A percentile compares a stretch with the other conserved stretches of the same genome.
phyloP scores from a whole-genome alignment of 2,888 invertebrate genomes.

The Chrysotoxum bicinctum region DNA sequence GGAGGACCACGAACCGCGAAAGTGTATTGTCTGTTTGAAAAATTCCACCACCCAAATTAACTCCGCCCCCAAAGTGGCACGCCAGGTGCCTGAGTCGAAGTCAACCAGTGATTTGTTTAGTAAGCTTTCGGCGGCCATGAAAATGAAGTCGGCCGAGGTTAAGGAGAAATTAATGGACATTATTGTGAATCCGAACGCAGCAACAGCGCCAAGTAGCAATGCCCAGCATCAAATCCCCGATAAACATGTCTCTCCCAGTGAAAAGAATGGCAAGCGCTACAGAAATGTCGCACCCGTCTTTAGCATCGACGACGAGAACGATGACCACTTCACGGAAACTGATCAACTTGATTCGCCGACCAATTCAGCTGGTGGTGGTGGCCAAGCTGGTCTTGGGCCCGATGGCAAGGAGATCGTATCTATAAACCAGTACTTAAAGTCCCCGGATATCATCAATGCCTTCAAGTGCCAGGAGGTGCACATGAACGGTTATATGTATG shows the following conservation, averaged over 20 bases:
- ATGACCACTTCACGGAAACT: constrained; percentile 80
- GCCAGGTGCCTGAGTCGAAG: constrained; percentile 44
- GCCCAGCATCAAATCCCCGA: constrained; percentile 81
- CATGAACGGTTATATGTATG: constrained; percentile 93
- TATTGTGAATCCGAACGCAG: constrained; percentile 91
- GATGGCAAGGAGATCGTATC: constrained; percentile 91
- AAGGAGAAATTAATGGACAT: constrained; percentile 96
- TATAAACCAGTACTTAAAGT: constrained; percentile 90
- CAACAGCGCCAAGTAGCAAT: constrained; percentile 78
- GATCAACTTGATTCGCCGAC: constrained; percentile 76
- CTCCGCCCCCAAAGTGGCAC: constrained; percentile 34
- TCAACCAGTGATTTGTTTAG: constrained; percentile 87
- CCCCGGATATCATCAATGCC: constrained; percentile 91
- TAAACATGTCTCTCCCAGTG: constrained; percentile 91
- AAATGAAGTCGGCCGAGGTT: constrained; percentile 94
- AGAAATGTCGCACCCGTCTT: constrained; percentile 96
- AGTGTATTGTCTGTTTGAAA: constrained; percentile 91
- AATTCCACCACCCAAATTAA: constrained; percentile 76
- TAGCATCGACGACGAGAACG: constrained; percentile 95
- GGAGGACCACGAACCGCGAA: constrained; percentile 90
- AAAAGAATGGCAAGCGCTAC: constrained; percentile 93
- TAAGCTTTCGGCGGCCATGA: constrained; percentile 93
- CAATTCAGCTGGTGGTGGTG: constrained; percentile 82
- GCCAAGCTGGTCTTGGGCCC: constrained; percentile 77
- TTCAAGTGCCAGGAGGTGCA: constrained; percentile 97